Percentiles rank a stretch among this genome's conserved stretches.
Conservation (phyloP, 2,888 invertebrate species). For the Ormyrus thymus region DNA sequence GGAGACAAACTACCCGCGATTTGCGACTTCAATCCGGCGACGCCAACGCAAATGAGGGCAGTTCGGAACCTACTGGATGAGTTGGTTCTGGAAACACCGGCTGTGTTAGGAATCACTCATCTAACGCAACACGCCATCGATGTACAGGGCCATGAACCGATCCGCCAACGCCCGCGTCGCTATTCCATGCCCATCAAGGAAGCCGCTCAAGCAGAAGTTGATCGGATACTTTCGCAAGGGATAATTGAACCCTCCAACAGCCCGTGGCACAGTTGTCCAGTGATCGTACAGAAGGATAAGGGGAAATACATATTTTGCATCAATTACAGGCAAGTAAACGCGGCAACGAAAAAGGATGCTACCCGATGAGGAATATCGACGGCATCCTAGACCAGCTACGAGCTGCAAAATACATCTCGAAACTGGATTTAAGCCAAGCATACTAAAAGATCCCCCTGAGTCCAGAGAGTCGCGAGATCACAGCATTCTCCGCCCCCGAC, state of each 20-base stretch:
- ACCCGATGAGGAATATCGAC: slow-evolving; percentile 55
- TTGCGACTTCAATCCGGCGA: too few species aligned
- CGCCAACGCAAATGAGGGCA: too few species aligned
- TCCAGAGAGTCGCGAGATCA: slow-evolving; percentile 57
- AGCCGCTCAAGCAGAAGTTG: not conserved
- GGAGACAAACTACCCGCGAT: too few species aligned
- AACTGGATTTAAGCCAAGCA: slow-evolving; percentile 64
- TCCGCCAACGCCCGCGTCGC: not conserved
- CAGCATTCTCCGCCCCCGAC: slow-evolving; percentile 64
- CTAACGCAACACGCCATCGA: not conserved
- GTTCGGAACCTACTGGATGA: not conserved
- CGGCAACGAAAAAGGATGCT: not conserved
- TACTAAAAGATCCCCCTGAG: slow-evolving; percentile 63
- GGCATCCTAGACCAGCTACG: slow-evolving; percentile 63
- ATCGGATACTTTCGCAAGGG: not conserved
- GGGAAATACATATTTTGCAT: too few species aligned
- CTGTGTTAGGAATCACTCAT: not conserved
- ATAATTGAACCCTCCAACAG: not conserved
- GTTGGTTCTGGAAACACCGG: not conserved
- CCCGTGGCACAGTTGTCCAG: not conserved
- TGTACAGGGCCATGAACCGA: not conserved
- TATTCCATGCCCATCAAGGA: not conserved
- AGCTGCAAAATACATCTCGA: slow-evolving; percentile 63
- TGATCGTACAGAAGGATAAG: not conserved
- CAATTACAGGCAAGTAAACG: not conserved